Evolutionary conservation across 2,888 invertebrate species (phyloP).

Genomic region (Pomacea canaliculata): DNA sequence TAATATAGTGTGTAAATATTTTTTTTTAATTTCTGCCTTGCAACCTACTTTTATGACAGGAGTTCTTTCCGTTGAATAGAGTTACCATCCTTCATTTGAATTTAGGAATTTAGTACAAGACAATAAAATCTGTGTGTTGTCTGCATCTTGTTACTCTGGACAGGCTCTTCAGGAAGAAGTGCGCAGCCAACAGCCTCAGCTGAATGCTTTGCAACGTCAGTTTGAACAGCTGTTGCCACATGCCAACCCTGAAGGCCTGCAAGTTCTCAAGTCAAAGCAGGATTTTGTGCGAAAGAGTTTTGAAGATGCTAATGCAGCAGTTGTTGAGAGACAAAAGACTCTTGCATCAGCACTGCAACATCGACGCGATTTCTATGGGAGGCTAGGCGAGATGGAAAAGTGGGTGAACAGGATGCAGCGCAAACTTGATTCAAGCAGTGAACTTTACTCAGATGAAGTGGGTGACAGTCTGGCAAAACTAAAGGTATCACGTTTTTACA

Average conservation of each 20-base stretch:
- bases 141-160: conserved; percentile 1
- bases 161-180: conserved; percentile 63
- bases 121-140: too few species aligned
- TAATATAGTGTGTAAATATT: too few species aligned
- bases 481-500: conserved; percentile 73
- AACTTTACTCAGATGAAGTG: conserved; percentile 85
- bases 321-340: conserved; percentile 78
- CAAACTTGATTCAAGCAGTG: conserved; percentile 79
- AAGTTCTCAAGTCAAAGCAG: conserved; percentile 76
- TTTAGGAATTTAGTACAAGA: too few species aligned
- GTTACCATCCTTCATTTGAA: too few species aligned
- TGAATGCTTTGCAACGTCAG: conserved; percentile 53
- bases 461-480: conserved; percentile 81
- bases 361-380: conserved; percentile 79
- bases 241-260: conserved; percentile 56
- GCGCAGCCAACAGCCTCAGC: conserved; percentile 55
- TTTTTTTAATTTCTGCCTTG: too few species aligned
- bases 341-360: conserved; percentile 57
- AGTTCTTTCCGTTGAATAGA: too few species aligned
- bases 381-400: conserved; percentile 81
- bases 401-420: conserved; percentile 77
- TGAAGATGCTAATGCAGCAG: conserved; percentile 71
- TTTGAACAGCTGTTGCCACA: conserved; percentile 58
- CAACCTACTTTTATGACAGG: too few species aligned
- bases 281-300: conserved; percentile 87